Percentiles rank a stretch among this genome's conserved stretches.
Evolutionary conservation across 1,140 invertebrate species (phyloP).

Genomic region (Schlechtendalia chinensis): DNA sequence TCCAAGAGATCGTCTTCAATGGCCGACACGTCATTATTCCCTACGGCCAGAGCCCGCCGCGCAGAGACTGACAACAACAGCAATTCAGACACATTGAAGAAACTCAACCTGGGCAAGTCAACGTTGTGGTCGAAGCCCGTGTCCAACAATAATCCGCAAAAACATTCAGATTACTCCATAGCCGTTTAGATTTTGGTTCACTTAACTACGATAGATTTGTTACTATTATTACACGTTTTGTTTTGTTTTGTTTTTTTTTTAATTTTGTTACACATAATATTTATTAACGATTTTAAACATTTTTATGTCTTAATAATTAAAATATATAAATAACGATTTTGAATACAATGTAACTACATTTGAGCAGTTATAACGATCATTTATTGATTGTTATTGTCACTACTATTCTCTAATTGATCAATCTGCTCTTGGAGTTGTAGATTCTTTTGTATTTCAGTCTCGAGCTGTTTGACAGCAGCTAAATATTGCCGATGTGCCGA

Average conservation of each 20-base stretch:
- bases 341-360: background rate
- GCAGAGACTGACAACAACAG: constrained; percentile 72
- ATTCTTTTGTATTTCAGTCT: constrained; percentile 59
- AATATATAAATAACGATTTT: constrained; percentile 6
- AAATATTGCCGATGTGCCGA: constrained; percentile 83
- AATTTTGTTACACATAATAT: constrained; percentile 35
- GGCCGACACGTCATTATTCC: constrained; percentile 62
- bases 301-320: constrained; percentile 35
- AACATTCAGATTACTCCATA: constrained; percentile 65
- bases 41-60: constrained; percentile 63
- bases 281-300: constrained; percentile 26
- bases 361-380: background rate
- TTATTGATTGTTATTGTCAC: background rate
- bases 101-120: constrained; percentile 69
- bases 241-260: background rate
- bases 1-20: constrained; percentile 64
- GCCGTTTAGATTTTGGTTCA: constrained; percentile 58
- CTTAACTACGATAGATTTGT: constrained; percentile 12
- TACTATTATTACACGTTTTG: constrained; percentile 22
- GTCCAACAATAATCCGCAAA: constrained; percentile 51
- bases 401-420: background rate
- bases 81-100: constrained; percentile 66
- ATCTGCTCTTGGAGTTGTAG: constrained; percentile 35
- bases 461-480: constrained; percentile 77
- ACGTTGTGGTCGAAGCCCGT: constrained; percentile 70